phyloP scores from a whole-genome alignment of 2,888 invertebrate species.

The Agrotis segetum region DNA sequence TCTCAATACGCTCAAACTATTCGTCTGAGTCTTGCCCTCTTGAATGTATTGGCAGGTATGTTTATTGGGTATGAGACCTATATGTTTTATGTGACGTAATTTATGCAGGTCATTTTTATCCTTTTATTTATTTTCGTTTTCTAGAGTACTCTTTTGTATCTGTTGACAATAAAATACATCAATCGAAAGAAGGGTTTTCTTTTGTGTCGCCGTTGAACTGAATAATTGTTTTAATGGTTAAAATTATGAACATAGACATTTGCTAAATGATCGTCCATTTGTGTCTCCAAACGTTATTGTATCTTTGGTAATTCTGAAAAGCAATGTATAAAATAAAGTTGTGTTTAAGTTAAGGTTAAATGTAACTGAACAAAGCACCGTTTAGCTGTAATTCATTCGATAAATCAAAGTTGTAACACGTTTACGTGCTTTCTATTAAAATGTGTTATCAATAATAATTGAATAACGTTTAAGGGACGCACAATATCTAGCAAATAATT shows the following conservation, averaged over 20 bases:
- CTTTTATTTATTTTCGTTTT: conserved; percentile 48
- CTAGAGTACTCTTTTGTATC: conserved; percentile 41
- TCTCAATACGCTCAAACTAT: conserved; percentile 82
- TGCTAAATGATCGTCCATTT: conserved; percentile 40
- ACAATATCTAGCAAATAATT: conserved; percentile 63
- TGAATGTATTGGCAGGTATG: conserved; percentile 74
- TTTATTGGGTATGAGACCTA: conserved; percentile 64
- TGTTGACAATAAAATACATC: conserved; percentile 36
- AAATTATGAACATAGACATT: conserved; percentile 34
- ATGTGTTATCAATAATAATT: conserved; percentile 34
- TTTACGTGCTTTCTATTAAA: conserved; percentile 18
- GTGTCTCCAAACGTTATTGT: conserved; percentile 22
- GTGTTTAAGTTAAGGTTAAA: conserved; percentile 7
- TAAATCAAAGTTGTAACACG: conserved; percentile 21
- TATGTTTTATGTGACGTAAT: conserved; percentile 61
- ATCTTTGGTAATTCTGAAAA: conserved; percentile 16
- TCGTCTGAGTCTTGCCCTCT: conserved; percentile 79
- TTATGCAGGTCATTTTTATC: conserved; percentile 58
- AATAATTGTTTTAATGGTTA: conserved; percentile 29
- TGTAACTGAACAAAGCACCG: conserved; percentile 7
- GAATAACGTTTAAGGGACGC: conserved; percentile 47
- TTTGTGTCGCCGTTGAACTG: conserved; percentile 21
- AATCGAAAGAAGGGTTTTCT: conserved; percentile 30
- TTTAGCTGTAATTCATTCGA: conserved; percentile 13
- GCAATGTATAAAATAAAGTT: conserved; percentile 17